These are phyloP conservation scores for Thera britannica DNA, from an alignment of 2,888 invertebrate genomes.

Conservation along the genomic window DNA sequence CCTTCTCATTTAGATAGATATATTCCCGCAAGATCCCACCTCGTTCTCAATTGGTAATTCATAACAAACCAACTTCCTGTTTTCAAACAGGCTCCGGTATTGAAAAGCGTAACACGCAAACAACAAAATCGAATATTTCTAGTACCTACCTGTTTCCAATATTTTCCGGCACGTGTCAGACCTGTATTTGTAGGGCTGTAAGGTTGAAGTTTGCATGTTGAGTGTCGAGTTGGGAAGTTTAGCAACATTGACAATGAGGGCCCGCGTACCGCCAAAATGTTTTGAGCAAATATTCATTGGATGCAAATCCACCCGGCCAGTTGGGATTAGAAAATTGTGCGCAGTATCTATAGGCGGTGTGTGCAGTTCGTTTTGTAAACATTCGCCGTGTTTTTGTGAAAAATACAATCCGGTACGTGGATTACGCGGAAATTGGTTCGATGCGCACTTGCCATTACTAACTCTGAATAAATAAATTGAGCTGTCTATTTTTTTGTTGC, in stretches of 20 bases:
- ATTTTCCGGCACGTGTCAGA: slow-evolving; percentile 17
- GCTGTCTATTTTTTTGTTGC: too few relatives aligned
- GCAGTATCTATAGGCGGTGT: slow-evolving; percentile 49
- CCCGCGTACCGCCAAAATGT: slow-evolving; percentile 68
- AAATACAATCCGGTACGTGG: slow-evolving; percentile 38
- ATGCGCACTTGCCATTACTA: slow-evolving; percentile 22
- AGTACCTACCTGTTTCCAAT: slow-evolving; percentile 41
- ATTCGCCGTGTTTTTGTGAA: slow-evolving; percentile 36
- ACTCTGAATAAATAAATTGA: slow-evolving; percentile 20
- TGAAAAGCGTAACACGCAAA: slow-evolving; percentile 52
- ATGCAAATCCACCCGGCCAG: slow-evolving; percentile 71
- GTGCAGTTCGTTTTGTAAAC: slow-evolving; percentile 42
- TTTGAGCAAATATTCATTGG: slow-evolving; percentile 78
- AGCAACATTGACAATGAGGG: slow-evolving; percentile 60
- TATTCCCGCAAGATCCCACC: slow-evolving; percentile 12
- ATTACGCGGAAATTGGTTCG: slow-evolving; percentile 34
- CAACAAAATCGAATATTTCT: slow-evolving; percentile 57
- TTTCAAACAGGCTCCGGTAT: slow-evolving; percentile 46
- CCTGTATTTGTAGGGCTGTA: slow-evolving; percentile 39
- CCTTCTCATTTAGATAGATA: slow-evolving; percentile 11
- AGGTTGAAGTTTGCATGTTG: slow-evolving; percentile 46
- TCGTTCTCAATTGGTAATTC: slow-evolving; percentile 33
- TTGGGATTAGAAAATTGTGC: slow-evolving; percentile 69
- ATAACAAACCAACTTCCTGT: slow-evolving; percentile 41
- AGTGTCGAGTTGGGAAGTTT: slow-evolving; percentile 44